A percentile compares a stretch with the other conserved stretches of the same genome.
phyloP scores from a whole-genome alignment of 2,113 vertebrate genomes.

The Tympanuchus pallidicinctus region DNA sequence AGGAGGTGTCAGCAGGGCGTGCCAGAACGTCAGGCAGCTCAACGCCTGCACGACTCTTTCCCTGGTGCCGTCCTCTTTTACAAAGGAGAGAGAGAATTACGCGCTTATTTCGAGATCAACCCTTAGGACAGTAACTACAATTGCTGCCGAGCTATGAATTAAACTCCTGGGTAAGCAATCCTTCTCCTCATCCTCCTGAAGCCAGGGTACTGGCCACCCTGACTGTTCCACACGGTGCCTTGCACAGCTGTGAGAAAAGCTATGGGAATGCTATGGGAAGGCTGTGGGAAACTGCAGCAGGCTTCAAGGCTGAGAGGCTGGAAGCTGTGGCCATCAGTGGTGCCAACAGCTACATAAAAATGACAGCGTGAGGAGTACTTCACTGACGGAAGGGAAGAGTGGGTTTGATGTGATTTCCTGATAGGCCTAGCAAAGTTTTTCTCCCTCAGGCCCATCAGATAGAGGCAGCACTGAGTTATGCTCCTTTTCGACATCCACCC shows the following conservation, averaged over 20 bases:
- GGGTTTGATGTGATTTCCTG: not conserved
- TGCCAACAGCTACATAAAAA: not conserved
- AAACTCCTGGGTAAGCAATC: not conserved
- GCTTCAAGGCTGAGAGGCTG: not conserved
- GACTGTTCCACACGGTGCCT: not conserved
- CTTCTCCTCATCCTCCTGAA: not conserved
- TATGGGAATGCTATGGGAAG: not conserved
- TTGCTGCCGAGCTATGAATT: slow-evolving; percentile 14
- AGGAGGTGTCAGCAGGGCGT: slow-evolving; percentile 28
- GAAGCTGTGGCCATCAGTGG: fast-evolving
- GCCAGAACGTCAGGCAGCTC: not conserved
- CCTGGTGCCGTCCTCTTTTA: not conserved
- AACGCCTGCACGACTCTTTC: not conserved
- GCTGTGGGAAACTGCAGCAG: not conserved
- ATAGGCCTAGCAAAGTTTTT: not conserved
- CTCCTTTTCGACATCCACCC: not conserved
- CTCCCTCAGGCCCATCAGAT: not conserved
- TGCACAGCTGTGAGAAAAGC: not conserved
- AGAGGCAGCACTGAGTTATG: not conserved
- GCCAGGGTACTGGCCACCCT: not conserved
- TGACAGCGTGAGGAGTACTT: not conserved
- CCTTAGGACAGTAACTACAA: not conserved
- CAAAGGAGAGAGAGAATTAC: not conserved
- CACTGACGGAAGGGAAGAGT: not conserved
- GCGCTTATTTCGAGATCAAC: not conserved